Evolutionary conservation across 2,113 vertebrate genomes (phyloP).

Genomic region (Ammodytes marinus): DNA sequence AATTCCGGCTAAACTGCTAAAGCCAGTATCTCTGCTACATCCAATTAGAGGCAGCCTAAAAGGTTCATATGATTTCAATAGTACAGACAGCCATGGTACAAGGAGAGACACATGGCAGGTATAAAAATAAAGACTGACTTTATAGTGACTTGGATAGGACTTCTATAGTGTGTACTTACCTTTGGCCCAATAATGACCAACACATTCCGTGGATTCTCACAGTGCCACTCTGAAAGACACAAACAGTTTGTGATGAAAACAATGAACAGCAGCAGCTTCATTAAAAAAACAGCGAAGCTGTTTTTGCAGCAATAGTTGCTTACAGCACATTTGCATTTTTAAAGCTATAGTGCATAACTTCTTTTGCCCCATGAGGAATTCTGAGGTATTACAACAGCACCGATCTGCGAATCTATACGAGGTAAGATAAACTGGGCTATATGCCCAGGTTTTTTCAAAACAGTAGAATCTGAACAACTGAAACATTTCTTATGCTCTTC

Average conservation of each 20-base stretch:
- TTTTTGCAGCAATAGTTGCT: slow-evolving; percentile 5
- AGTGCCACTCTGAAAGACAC: slow-evolving; percentile 89
- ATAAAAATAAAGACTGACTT: background rate
- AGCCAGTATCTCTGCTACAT: slow-evolving; percentile 71
- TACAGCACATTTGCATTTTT: background rate
- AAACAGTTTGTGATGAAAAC: background rate
- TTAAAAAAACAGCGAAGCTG: background rate
- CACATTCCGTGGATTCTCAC: slow-evolving; percentile 84
- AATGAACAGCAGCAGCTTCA: background rate
- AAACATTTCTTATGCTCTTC: no score
- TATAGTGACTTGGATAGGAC: no score
- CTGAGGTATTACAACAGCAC: no score
- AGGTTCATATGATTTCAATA: slow-evolving; percentile 41
- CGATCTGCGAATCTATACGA: no score
- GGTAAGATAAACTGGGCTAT: no score
- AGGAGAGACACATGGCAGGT: slow-evolving; percentile 5
- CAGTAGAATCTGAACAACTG: no score
- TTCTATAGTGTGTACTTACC: slow-evolving; percentile 75
- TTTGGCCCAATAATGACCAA: slow-evolving; percentile 90
- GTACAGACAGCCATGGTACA: background rate
- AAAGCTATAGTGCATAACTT: background rate
- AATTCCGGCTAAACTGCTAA: slow-evolving; percentile 74
- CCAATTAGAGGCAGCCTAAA: slow-evolving; percentile 71
- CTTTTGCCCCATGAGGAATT: no score
- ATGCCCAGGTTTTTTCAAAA: no score